Evolutionary conservation across 2,888 invertebrate species (phyloP).

Genomic region (Nymphalis c-album): DNA sequence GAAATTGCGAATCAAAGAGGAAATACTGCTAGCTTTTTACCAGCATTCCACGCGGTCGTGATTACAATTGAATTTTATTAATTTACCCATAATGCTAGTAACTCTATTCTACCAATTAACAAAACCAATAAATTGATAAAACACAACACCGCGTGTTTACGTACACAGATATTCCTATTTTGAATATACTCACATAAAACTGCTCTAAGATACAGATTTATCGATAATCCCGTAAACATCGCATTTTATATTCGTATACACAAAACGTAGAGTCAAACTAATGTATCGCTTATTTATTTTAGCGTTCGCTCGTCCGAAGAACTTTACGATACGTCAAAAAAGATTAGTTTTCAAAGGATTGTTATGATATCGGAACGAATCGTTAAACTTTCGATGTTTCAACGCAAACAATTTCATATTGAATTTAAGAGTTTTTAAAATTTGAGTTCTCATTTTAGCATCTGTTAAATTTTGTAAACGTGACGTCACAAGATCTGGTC

Average conservation of each 20-base stretch:
- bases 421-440: not conserved
- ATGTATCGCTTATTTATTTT: constrained; percentile 16
- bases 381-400: constrained; percentile 13
- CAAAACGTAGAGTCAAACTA: constrained; percentile 4
- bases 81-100: no score
- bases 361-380: constrained; percentile 13
- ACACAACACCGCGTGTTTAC: no score
- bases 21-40: no score
- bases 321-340: constrained; percentile 17
- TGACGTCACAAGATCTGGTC: constrained; percentile 4
- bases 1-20: no score
- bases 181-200: not conserved
- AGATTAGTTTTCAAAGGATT: constrained; percentile 9
- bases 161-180: no score
- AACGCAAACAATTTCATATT: no score
- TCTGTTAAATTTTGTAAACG: not conserved
- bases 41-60: no score
- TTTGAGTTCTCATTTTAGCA: not conserved
- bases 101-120: no score
- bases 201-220: constrained; percentile 1
- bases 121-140: no score
- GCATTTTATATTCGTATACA: constrained; percentile 12
- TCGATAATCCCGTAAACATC: not conserved
- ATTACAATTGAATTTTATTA: no score
- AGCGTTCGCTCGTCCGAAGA: constrained; percentile 12